phyloP scores from a whole-genome alignment of 1,140 invertebrate species.

The Amyelois transitella region DNA sequence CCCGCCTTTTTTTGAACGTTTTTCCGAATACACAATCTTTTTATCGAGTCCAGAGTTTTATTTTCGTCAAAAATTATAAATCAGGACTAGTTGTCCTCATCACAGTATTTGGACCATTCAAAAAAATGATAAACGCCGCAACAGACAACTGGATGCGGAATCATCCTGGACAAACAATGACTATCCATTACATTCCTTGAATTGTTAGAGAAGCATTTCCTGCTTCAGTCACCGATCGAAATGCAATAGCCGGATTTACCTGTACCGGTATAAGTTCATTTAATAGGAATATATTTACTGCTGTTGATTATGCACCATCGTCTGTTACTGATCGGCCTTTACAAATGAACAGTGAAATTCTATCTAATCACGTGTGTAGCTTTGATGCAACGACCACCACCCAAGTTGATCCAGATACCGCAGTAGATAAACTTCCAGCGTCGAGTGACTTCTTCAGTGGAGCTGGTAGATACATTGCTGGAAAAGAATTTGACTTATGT shows the following conservation, averaged over 20 bases:
- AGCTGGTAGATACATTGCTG: too few relatives aligned
- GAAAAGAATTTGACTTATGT: too few relatives aligned
- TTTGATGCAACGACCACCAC: slow-evolving; percentile 6
- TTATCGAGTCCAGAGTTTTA: too few relatives aligned
- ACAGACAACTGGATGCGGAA: slow-evolving; percentile 35
- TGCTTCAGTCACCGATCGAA: slow-evolving; percentile 7
- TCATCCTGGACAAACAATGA: slow-evolving; percentile 37
- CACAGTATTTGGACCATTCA: slow-evolving; percentile 44
- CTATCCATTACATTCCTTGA: slow-evolving; percentile 19
- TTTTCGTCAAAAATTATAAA: too few relatives aligned
- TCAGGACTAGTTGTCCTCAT: too few relatives aligned
- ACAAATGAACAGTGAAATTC: slow-evolving; percentile 6
- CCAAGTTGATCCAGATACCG: slow-evolving; percentile 5
- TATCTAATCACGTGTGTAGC: slow-evolving; percentile 5
- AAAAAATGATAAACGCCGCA: slow-evolving; percentile 31
- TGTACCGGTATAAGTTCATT: background rate
- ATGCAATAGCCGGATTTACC: background rate
- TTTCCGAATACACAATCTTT: too few relatives aligned
- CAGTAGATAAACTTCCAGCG: slow-evolving; percentile 4
- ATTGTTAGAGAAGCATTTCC: slow-evolving; percentile 14
- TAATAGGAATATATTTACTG: slow-evolving; percentile 16
- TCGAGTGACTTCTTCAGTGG: too few relatives aligned
- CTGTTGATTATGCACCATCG: slow-evolving; percentile 11
- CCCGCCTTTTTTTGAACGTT: too few relatives aligned
- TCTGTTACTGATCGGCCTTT: slow-evolving; percentile 12